Evolutionary conservation across 2,888 invertebrate genomes (phyloP).

Genomic region (Hirtodrosophila confusa): DNA sequence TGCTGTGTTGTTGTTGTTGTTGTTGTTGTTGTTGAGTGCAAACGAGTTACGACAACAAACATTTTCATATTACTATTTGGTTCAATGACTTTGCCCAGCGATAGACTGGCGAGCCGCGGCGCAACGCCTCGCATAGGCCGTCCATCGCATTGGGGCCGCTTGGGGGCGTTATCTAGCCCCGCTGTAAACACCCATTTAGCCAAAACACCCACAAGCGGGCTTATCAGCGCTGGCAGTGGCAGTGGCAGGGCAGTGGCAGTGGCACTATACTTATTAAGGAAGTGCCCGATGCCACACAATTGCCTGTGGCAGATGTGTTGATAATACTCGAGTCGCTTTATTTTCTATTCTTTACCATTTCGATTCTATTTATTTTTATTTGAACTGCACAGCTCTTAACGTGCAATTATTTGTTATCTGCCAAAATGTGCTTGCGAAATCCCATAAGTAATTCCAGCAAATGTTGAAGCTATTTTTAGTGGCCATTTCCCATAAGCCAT

Average conservation of each 20-base stretch:
- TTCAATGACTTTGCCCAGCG: slow-evolving; percentile 75
- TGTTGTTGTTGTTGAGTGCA: slow-evolving; percentile 62
- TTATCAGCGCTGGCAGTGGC: slow-evolving; percentile 26
- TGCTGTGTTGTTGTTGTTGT: slow-evolving; percentile 26
- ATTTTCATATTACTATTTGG: slow-evolving; percentile 70
- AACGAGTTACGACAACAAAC: slow-evolving; percentile 79
- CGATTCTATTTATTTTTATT: slow-evolving; percentile 8
- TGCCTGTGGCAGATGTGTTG: slow-evolving; percentile 58
- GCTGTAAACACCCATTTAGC: slow-evolving; percentile 59
- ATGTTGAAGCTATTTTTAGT: background rate
- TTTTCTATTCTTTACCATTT: slow-evolving; percentile 7
- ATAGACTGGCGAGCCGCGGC: slow-evolving; percentile 21
- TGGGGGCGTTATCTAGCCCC: slow-evolving; percentile 59
- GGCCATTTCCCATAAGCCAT: slow-evolving; percentile 9
- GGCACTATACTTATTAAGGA: slow-evolving; percentile 30
- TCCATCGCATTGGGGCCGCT: slow-evolving; percentile 2
- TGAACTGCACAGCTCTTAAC: too few species aligned
- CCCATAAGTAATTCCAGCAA: background rate
- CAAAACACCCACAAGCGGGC: slow-evolving; percentile 54
- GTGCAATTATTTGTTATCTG: slow-evolving; percentile 35
- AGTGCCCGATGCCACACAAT: slow-evolving; percentile 34
- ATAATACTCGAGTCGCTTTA: slow-evolving; percentile 31
- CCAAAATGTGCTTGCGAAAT: slow-evolving; percentile 1
- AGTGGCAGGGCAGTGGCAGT: slow-evolving; percentile 16
- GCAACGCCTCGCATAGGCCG: background rate